Evolutionary conservation across 2,113 vertebrate species (phyloP).

Genomic region (Silurus asotus): DNA sequence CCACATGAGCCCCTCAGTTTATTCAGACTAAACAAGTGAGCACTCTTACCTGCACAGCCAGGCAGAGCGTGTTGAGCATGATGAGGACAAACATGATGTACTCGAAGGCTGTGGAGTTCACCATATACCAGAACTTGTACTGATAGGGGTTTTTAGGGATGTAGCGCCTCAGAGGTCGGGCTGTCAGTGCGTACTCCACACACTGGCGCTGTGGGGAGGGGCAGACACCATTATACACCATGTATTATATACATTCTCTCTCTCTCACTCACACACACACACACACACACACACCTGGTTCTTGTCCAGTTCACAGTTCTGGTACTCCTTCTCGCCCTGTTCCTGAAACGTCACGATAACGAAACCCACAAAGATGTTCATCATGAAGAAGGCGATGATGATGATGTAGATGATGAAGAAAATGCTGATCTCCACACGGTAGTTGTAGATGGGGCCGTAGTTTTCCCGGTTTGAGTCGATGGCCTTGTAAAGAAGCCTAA

Average conservation of each 20-base stretch:
- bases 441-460: slow-evolving; percentile 93
- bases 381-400: slow-evolving; percentile 99
- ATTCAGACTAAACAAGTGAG: not conserved
- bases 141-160: slow-evolving; percentile 99
- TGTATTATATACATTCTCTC: not conserved
- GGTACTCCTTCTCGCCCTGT: slow-evolving; percentile 98
- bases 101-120: slow-evolving; percentile 98
- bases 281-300: slow-evolving; percentile 85
- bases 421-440: slow-evolving; percentile 97
- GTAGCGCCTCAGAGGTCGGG: slow-evolving; percentile 90
- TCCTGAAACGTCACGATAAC: slow-evolving; percentile 99
- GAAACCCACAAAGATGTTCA: slow-evolving; percentile 99
- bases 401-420: slow-evolving; percentile 99
- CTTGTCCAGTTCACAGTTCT: slow-evolving; percentile 99
- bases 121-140: slow-evolving; percentile 99
- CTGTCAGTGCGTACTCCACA: slow-evolving; percentile 97
- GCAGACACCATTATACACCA: not conserved
- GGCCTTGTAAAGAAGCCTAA: slow-evolving; percentile 92
- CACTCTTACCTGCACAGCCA: slow-evolving; percentile 92
- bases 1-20: not conserved
- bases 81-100: slow-evolving; percentile 99
- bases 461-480: slow-evolving; percentile 97
- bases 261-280: not conserved
- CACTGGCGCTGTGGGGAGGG: slow-evolving; percentile 86
- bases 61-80: slow-evolving; percentile 98